Evolutionary conservation across 2,113 vertebrate species (phyloP).

Genomic region (Nestor notabilis): DNA sequence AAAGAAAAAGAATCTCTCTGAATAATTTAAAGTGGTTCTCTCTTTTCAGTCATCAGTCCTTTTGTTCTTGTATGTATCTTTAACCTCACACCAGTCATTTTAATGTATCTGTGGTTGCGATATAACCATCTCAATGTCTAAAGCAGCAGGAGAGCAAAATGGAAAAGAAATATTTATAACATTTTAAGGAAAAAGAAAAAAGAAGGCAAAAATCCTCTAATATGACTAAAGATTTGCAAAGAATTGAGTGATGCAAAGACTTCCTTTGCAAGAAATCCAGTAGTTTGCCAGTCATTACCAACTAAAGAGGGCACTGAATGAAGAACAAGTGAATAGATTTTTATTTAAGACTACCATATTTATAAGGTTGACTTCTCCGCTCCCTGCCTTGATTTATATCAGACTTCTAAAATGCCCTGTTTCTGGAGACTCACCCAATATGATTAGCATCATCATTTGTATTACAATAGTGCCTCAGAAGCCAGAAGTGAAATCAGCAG

Average conservation of each 20-base stretch:
- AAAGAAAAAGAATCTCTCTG: conserved; percentile 41
- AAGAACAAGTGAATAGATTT: background rate
- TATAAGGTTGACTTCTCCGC: background rate
- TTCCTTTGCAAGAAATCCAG: background rate
- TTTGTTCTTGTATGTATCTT: conserved; percentile 50
- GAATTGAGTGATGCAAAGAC: background rate
- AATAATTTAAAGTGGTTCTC: conserved; percentile 61
- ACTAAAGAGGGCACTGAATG: background rate
- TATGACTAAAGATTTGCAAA: background rate
- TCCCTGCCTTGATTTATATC: background rate
- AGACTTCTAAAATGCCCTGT: background rate
- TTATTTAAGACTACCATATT: background rate
- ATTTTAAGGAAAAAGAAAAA: background rate
- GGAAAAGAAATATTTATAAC: conserved; percentile 22
- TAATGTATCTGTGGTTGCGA: conserved; percentile 20
- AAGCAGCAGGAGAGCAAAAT: conserved; percentile 3
- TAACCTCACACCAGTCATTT: conserved; percentile 34
- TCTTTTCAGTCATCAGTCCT: conserved; percentile 36
- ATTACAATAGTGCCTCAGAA: background rate
- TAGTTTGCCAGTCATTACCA: background rate
- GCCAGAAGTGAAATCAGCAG: conserved; percentile 18
- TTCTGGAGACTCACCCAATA: background rate
- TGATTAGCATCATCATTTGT: conserved; percentile 4
- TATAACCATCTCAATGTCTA: background rate
- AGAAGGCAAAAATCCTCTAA: background rate